These are phyloP conservation scores for Epirrita christyi DNA, from an alignment of 2,888 invertebrate species.

Conservation along the genomic window DNA sequence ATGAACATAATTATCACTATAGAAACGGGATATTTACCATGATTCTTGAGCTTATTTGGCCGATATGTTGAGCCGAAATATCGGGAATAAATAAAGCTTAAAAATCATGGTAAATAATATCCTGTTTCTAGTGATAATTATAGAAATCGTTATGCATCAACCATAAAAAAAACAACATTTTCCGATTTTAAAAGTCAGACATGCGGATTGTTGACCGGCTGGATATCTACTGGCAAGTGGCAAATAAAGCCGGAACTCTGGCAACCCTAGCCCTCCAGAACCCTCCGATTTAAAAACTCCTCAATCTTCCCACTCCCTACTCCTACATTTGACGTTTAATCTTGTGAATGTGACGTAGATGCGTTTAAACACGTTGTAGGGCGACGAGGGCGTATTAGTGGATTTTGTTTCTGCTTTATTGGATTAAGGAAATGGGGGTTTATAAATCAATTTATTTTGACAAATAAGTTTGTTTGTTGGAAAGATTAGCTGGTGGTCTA, in stretches of 20 bases:
- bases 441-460: slow-evolving; percentile 41
- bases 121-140: too few relatives aligned
- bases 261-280: slow-evolving; percentile 22
- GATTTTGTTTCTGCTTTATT: slow-evolving; percentile 57
- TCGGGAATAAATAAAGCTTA: too few relatives aligned
- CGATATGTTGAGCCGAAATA: too few relatives aligned
- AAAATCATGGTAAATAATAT: too few relatives aligned
- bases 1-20: too few relatives aligned
- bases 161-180: too few relatives aligned
- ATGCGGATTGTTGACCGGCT: too few relatives aligned
- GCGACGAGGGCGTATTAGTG: slow-evolving; percentile 47
- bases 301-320: slow-evolving; percentile 55
- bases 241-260: slow-evolving; percentile 28
- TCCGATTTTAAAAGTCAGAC: too few relatives aligned
- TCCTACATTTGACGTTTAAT: slow-evolving; percentile 65
- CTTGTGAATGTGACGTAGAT: slow-evolving; percentile 68
- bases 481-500: slow-evolving; percentile 21
- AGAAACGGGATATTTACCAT: too few relatives aligned
- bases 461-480: slow-evolving; percentile 31
- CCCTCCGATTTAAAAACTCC: slow-evolving; percentile 65
- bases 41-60: too few relatives aligned
- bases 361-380: slow-evolving; percentile 38
- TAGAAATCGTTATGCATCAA: too few relatives aligned
- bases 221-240: too few relatives aligned
- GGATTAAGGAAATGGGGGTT: slow-evolving; percentile 48